phyloP scores from a whole-genome alignment of 2,888 invertebrate species.

The Cataglyphis altisquamis region DNA sequence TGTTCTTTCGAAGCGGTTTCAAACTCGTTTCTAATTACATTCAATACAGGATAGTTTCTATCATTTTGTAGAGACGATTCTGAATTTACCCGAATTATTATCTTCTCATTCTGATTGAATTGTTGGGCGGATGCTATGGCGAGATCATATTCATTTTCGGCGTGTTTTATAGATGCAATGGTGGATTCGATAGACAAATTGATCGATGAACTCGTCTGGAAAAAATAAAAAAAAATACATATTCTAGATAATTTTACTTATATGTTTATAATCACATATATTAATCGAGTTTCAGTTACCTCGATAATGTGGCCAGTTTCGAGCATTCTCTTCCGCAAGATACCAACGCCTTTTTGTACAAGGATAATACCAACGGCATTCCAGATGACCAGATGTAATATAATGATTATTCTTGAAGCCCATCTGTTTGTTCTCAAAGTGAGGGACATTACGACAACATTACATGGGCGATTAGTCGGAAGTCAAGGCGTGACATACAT shows the following conservation, averaged over 20 bases:
- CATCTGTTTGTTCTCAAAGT: conserved; percentile 77
- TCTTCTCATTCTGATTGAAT: not conserved
- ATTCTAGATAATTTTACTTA: not conserved
- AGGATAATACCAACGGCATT: conserved; percentile 79
- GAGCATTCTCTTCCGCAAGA: conserved; percentile 65
- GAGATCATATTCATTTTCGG: not conserved
- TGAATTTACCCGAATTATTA: conserved; percentile 1
- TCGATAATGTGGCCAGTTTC: conserved; percentile 2
- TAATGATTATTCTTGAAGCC: conserved; percentile 79
- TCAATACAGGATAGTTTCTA: not conserved
- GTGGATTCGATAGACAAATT: not conserved
- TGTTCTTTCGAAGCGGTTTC: not conserved
- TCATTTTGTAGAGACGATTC: not conserved
- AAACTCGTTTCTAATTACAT: not conserved
- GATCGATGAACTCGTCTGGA: not conserved
- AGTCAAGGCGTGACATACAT: conserved; percentile 16
- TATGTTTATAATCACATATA: no score
- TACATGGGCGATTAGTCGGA: conserved; percentile 18
- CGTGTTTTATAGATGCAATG: not conserved
- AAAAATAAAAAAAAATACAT: not conserved
- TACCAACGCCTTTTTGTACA: conserved; percentile 79
- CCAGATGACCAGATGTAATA: conserved; percentile 80
- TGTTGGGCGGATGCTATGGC: not conserved
- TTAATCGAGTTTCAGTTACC: conserved; percentile 6
- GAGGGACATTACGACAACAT: conserved; percentile 71